Evolutionary conservation across 2,797 vertebrate species (phyloP).

Genomic region (Sarcoramphus papa): DNA sequence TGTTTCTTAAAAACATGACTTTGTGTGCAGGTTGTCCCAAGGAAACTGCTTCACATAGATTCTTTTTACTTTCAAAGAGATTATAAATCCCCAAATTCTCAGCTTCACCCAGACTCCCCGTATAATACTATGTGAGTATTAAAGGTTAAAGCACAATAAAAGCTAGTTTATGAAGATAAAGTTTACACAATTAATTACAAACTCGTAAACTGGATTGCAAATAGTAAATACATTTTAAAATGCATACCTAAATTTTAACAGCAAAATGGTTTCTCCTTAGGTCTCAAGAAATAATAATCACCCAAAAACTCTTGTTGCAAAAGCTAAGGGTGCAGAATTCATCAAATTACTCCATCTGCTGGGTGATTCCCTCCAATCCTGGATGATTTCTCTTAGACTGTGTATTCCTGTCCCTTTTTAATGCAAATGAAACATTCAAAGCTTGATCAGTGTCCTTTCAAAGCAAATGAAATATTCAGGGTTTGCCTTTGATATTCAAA

Average conservation of each 20-base stretch:
- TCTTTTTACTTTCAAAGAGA: neutral
- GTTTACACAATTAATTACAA: neutral
- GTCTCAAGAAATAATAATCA: neutral
- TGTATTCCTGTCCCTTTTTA: constrained; percentile 46
- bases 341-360: constrained; percentile 45
- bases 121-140: neutral
- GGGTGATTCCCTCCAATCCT: constrained; percentile 53
- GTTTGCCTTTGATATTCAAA: constrained; percentile 62
- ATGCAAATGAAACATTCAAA: constrained; percentile 61
- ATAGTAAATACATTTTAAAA: neutral
- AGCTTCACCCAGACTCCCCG: neutral
- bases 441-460: constrained; percentile 64
- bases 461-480: constrained; percentile 62
- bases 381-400: constrained; percentile 13
- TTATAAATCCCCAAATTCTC: neutral
- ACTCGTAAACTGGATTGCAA: neutral
- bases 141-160: neutral
- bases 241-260: neutral
- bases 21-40: neutral
- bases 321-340: neutral
- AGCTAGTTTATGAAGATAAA: neutral
- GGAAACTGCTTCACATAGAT: neutral
- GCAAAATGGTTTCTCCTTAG: neutral
- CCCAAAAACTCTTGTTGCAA: neutral
- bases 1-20: neutral